These are phyloP conservation scores for Panulirus ornatus DNA, from an alignment of 1,140 invertebrate genomes.

Conservation along the genomic window DNA sequence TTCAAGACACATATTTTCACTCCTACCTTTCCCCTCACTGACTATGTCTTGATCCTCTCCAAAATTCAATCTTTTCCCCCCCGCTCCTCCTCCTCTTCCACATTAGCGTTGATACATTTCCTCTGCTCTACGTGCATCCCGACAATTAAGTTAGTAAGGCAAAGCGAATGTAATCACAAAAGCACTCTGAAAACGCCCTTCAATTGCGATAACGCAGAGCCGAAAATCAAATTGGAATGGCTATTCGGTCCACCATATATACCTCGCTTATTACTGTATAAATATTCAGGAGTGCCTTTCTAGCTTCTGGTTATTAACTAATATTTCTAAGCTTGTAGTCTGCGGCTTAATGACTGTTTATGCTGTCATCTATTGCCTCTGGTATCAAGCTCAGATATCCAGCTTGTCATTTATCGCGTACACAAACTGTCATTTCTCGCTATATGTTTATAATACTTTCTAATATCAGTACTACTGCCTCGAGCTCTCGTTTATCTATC, in stretches of 20 bases:
- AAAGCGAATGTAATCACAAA: slow-evolving; percentile 20
- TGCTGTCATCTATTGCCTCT: no score
- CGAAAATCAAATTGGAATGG: slow-evolving; percentile 9
- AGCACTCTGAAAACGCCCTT: slow-evolving; percentile 11
- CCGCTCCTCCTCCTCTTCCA: not conserved
- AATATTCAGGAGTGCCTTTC: slow-evolving; percentile 45
- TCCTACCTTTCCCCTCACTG: no score
- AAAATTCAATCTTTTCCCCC: no score
- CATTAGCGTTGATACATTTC: not conserved
- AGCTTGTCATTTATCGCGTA: no score
- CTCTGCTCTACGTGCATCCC: slow-evolving; percentile 2
- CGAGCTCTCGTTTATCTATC: no score
- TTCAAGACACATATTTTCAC: no score
- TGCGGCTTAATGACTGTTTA: no score
- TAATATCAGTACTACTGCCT: no score
- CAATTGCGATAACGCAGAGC: not conserved
- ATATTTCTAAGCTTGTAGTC: slow-evolving; percentile 38
- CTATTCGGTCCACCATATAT: slow-evolving; percentile 33
- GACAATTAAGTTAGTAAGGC: slow-evolving; percentile 50
- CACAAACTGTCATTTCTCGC: no score
- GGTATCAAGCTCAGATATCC: no score
- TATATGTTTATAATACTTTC: no score
- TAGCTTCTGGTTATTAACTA: slow-evolving; percentile 22
- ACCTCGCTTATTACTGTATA: slow-evolving; percentile 45
- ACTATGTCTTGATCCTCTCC: no score